Evolutionary conservation across 2,888 invertebrate genomes (phyloP), one percentile per base, ranked within the genome.

Genomic region (Leucania comma): DNA sequence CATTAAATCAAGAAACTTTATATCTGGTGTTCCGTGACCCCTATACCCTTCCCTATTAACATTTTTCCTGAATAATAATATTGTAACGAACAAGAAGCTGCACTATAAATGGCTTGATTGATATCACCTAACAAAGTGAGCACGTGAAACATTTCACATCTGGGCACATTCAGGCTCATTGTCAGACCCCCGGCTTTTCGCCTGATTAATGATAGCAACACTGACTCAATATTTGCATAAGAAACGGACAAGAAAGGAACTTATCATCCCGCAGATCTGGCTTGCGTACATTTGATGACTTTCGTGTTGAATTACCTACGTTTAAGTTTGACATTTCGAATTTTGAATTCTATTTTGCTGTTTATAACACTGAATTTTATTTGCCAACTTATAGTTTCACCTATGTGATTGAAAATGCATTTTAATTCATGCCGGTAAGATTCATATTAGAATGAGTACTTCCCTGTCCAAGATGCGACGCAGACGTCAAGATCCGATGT

Each of bases 221-320:
- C 90, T 94, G 93, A 93, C 89, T 93, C 93, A 95, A 95, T 95
- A 96, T 96, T 96, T 95, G 96, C 95, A 96, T 96, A 95, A 95
- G 96, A 96, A 96, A 94, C 90, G 92, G 89, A 89, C 92, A 91
- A 92, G 94, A 92, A 92, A 93, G 90, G 88, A 91, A 91, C 91
- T 91, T 94, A 94, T 94, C 93, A 89, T 88, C 88, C 90, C 89
- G 91, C 91, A 90, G 88, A 94, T 95, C 93, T 88, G 88, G 88
- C 86, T 86, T 87, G 87, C 89, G 82, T 88, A 87, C 90, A 89
- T 93, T 90, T 92, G 92, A 94, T 93, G 91, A 91, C 91, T 91
- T 89, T 92, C 87, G 87, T 88, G 89, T 91, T 89, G 80, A 85
- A 87, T 90, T 90, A n/a, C n/a, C n/a, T n/a, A 89, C 88, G 67